A percentile compares a stretch with the other conserved stretches of the same genome.
Conservation (phyloP, 2,797 vertebrate genomes). For the Podarcis lilfordi region DNA sequence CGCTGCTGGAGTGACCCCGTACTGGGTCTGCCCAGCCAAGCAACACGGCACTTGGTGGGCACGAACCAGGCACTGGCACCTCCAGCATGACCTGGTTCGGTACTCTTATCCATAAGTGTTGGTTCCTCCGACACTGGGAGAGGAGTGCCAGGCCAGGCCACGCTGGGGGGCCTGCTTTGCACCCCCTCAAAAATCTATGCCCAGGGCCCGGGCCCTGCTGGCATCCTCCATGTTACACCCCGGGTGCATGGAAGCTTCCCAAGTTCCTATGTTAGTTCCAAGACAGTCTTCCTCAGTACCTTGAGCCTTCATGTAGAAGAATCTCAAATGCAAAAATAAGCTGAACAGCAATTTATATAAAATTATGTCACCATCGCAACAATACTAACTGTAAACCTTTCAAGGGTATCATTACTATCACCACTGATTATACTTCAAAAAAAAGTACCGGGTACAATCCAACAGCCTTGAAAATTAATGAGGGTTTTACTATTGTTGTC, state of each 20-base stretch:
- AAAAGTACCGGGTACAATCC: background rate
- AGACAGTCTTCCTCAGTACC: background rate
- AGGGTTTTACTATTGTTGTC: background rate
- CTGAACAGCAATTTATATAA: background rate
- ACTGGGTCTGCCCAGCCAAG: too few species aligned
- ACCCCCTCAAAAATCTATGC: too few species aligned
- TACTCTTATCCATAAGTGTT: too few species aligned
- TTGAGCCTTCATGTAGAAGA: background rate
- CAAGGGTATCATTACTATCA: background rate
- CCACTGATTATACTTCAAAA: background rate
- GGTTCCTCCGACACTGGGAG: too few species aligned
- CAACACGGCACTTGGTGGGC: too few species aligned
- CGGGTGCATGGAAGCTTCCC: background rate
- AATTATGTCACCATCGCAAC: background rate
- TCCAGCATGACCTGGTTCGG: too few species aligned
- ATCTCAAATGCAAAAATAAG: background rate
- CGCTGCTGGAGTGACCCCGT: too few species aligned
- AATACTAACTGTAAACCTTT: background rate
- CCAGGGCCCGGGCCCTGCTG: too few species aligned
- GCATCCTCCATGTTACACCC: too few species aligned
- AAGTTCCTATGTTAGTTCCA: background rate
- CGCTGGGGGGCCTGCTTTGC: too few species aligned
- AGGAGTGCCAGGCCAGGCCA: too few species aligned
- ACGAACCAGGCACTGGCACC: accelerated
- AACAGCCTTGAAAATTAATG: background rate